Evolutionary conservation across 2,113 vertebrate species (phyloP).

Genomic region (Crotalus helleri): DNA sequence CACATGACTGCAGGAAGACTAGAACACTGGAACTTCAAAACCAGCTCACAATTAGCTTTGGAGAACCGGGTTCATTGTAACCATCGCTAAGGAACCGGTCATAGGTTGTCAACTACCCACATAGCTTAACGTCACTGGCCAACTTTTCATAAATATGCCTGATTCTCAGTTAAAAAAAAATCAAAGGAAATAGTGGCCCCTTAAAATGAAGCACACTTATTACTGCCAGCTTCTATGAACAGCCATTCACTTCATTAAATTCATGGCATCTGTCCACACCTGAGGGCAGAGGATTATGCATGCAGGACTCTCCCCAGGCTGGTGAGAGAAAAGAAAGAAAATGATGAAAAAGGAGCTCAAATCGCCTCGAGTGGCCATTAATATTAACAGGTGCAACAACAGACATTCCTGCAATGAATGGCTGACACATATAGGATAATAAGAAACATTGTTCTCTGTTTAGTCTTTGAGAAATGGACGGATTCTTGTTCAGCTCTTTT

Average conservation of each 20-base stretch:
- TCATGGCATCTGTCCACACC: neutral
- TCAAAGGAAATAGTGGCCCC: neutral
- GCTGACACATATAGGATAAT: neutral
- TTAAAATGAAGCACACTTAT: neutral
- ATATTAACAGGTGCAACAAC: neutral
- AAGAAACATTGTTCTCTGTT: neutral
- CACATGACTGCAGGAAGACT: neutral
- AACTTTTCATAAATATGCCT: neutral
- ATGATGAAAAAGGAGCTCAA: neutral
- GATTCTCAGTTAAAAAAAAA: neutral
- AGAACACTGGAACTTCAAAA: neutral
- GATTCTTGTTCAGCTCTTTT: neutral
- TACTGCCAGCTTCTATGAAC: neutral
- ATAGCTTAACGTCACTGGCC: neutral
- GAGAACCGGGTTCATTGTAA: neutral
- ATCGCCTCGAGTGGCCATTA: neutral
- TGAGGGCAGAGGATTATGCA: neutral
- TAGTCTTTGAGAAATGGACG: neutral
- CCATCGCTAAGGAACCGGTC: neutral
- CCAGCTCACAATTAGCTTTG: neutral
- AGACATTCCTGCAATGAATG: neutral
- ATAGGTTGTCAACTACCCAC: too few relatives aligned
- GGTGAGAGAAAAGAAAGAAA: neutral
- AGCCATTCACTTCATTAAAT: neutral
- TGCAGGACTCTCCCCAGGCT: neutral